Percentiles rank a stretch among this genome's conserved stretches.
Conservation (phyloP, 2,888 invertebrate genomes). For the Eubasilissa splendida region DNA sequence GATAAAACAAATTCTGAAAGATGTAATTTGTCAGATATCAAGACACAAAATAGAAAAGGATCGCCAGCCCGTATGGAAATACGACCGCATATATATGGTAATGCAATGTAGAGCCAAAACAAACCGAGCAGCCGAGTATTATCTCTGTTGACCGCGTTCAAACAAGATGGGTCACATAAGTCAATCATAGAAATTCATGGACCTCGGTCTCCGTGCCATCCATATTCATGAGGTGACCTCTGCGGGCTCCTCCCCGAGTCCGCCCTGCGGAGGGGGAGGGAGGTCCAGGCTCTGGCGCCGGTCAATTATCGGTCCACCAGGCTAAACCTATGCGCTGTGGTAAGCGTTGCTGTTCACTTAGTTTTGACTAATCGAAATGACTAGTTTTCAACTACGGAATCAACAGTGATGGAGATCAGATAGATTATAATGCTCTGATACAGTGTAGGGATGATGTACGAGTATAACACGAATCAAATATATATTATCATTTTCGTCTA, state of each 20-base stretch:
- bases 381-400: neutral
- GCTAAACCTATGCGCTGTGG: neutral
- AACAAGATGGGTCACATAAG: conserved; percentile 15
- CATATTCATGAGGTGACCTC: conserved; percentile 26
- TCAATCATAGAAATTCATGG: conserved; percentile 21
- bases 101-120: neutral
- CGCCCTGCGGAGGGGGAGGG: neutral
- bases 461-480: too few species aligned
- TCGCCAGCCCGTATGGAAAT: too few species aligned
- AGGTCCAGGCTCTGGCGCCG: neutral
- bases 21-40: too few species aligned
- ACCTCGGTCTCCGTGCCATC: conserved; percentile 1
- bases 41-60: too few species aligned
- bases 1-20: too few species aligned
- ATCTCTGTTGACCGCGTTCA: neutral
- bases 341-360: neutral
- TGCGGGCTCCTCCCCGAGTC: neutral
- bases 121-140: neutral
- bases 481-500: too few species aligned
- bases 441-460: too few species aligned
- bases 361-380: conserved; percentile 3
- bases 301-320: conserved; percentile 4
- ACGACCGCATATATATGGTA: too few species aligned
- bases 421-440: neutral
- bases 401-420: neutral